Evolutionary conservation across 1,140 invertebrate species (phyloP).

Genomic region (Philotrypesis tridentata): DNA sequence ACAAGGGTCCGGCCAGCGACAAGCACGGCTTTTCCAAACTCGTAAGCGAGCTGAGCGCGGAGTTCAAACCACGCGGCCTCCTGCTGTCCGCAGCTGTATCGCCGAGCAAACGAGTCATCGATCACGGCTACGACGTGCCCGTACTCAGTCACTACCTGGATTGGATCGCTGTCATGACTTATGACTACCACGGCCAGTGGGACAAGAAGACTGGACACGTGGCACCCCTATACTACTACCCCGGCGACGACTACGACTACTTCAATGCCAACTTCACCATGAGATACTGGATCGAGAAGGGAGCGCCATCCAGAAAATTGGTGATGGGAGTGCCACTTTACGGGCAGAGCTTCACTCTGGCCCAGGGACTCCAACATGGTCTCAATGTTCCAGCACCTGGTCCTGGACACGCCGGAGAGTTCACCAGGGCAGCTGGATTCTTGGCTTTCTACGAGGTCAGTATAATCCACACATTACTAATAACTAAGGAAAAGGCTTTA

Average conservation of each 20-base stretch:
- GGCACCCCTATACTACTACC: slow-evolving; percentile 83
- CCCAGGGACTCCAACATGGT: slow-evolving; percentile 74
- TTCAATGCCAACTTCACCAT: slow-evolving; percentile 90
- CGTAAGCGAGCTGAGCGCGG: slow-evolving; percentile 74
- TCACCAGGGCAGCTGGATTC: slow-evolving; percentile 86
- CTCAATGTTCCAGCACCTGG: slow-evolving; percentile 82
- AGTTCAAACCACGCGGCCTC: slow-evolving; percentile 73
- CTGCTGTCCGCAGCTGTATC: slow-evolving; percentile 77
- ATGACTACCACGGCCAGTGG: slow-evolving; percentile 88
- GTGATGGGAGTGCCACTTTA: slow-evolving; percentile 90
- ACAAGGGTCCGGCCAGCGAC: slow-evolving; percentile 75
- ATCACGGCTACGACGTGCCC: slow-evolving; percentile 83
- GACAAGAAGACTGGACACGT: slow-evolving; percentile 88
- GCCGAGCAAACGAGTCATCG: slow-evolving; percentile 74
- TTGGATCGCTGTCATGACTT: slow-evolving; percentile 91
- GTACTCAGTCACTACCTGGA: slow-evolving; percentile 82
- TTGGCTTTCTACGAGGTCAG: slow-evolving; percentile 88
- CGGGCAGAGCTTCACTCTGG: slow-evolving; percentile 87
- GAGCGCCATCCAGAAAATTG: slow-evolving; percentile 83
- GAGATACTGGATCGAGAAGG: slow-evolving; percentile 86
- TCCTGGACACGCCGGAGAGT: slow-evolving; percentile 85
- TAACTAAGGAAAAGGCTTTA: no score
- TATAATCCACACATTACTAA: neutral
- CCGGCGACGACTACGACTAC: slow-evolving; percentile 80
- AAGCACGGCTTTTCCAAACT: slow-evolving; percentile 75